Conservation (phyloP, 2,797 vertebrate species). For the Phataginus tetradactyla region DNA sequence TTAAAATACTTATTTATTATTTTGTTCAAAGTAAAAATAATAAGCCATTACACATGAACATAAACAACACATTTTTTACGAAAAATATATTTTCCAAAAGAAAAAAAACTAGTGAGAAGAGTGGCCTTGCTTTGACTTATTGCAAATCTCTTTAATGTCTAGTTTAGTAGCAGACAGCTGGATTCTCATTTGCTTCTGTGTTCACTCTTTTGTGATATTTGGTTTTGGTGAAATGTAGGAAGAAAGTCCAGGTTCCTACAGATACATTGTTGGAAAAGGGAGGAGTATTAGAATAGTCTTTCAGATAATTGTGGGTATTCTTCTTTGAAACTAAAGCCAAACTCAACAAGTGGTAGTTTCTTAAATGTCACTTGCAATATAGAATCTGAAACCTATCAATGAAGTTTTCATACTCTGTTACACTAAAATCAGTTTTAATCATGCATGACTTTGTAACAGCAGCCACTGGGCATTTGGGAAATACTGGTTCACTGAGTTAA, state of each 20-base stretch:
- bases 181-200: constrained; percentile 28
- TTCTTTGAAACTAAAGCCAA: constrained; percentile 57
- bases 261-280: not conserved
- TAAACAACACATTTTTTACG: not conserved
- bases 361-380: constrained; percentile 24
- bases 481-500: constrained; percentile 45
- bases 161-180: constrained; percentile 23
- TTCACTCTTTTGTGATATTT: constrained; percentile 14
- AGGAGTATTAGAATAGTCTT: not conserved
- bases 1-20: constrained; percentile 4
- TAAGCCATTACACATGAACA: not conserved
- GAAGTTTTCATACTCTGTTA: constrained; percentile 48
- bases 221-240: not conserved
- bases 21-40: constrained; percentile 20
- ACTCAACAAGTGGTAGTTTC: constrained; percentile 20
- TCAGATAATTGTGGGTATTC: not conserved
- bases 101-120: not conserved
- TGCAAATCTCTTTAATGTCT: not conserved
- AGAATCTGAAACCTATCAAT: constrained; percentile 27
- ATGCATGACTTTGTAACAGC: constrained; percentile 34
- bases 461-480: constrained; percentile 19
- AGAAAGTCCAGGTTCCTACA: constrained; percentile 32
- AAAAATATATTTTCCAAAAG: constrained; percentile 5
- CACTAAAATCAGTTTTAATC: constrained; percentile 48
- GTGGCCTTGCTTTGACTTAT: constrained; percentile 36